Evolutionary conservation across 2,113 vertebrate species (phyloP), one percentile per base, ranked within the genome.

Genomic region (Leucopternis melanops): DNA sequence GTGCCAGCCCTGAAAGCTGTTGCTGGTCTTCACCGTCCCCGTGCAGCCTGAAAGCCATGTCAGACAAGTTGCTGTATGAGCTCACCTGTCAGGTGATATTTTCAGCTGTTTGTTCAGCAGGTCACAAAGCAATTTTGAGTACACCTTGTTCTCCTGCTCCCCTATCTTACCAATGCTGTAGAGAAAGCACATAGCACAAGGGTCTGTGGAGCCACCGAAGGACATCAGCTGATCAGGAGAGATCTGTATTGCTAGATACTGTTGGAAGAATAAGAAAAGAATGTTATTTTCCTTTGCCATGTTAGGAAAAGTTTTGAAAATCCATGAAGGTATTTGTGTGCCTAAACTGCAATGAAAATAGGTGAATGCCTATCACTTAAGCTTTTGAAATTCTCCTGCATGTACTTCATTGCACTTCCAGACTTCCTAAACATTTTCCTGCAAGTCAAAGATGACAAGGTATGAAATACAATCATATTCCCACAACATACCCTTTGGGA

Each of bases 241-340:
- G 71, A 99, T 91, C 61, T 98, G 98, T 96, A 99, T 97, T 9
- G 98, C 98, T 52, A 99, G 97, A 52, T 99, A 98, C 98, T 99
- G 94, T 32, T 72, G 58, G 80, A 86, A 88, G 26, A 77, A 69
- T 18, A 83, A 63, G 17, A 94, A 71, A 74, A 25, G 0, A 84
- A 16, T 40, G 9, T 73, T 88, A 40, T 73, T 88, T 82, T 80
- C 27, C 45, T 82, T 73, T 54, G 22, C 22, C 2, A 2, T 10
- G 3, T 25, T 71, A 83, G 38, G 22, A 86, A 57, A 66, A 62
- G 12, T 38, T 92, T 58, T 62, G 34, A 54, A 91, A 95, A 38
- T 49, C 8, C 34, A 27, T 31, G 25, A 85, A 47, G 32, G 20
- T 63, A 73, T 83, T 36, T 73, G 12, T 44, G 21, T 73, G 32